These are phyloP conservation scores for Erebia ligea DNA, from an alignment of 2,888 invertebrate species.

Conservation along the genomic window DNA sequence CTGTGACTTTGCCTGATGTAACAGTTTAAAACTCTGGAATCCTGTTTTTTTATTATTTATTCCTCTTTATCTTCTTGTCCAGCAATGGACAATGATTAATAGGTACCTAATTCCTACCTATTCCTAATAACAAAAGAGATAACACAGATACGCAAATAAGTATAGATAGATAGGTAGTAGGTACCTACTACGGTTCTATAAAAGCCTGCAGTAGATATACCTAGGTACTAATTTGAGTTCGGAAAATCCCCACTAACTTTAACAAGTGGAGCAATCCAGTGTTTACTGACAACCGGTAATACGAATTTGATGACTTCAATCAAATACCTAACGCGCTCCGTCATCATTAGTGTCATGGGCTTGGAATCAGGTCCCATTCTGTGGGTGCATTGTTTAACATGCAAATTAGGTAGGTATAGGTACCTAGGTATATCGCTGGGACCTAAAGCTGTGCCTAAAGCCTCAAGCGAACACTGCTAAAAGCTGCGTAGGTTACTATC, in stretches of 20 bases:
- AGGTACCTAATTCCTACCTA: no score
- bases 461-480: neutral
- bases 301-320: slow-evolving; percentile 52
- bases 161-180: no score
- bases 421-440: neutral
- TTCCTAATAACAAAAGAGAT: no score
- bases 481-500: neutral
- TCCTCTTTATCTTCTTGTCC: no score
- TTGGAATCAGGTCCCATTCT: slow-evolving; percentile 5
- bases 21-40: no score
- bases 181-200: neutral
- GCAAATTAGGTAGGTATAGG: neutral
- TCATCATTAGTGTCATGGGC: slow-evolving; percentile 14
- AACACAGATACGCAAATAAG: no score
- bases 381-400: slow-evolving; percentile 19
- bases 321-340: slow-evolving; percentile 28
- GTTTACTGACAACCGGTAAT: slow-evolving; percentile 44
- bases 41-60: no score
- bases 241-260: slow-evolving; percentile 16
- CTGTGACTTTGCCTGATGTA: no score
- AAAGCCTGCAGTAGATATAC: no score
- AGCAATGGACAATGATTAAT: no score
- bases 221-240: slow-evolving; percentile 24
- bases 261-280: slow-evolving; percentile 31
- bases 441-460: neutral